Conservation (phyloP, 2,113 vertebrate genomes). For the rat (Rattus norvegicus) region DNA sequence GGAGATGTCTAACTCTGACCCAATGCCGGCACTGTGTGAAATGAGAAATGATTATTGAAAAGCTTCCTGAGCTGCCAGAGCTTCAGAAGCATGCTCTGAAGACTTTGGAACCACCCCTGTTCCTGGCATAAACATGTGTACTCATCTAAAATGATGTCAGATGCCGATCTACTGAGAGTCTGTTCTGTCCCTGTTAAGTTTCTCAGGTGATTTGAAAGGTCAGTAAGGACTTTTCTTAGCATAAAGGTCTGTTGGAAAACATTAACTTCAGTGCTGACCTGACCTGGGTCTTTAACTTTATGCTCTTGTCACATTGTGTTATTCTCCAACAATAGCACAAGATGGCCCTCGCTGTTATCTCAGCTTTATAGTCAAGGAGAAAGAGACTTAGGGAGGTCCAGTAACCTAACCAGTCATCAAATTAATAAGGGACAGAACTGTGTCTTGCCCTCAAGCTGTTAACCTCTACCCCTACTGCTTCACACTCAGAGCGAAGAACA, state of each 20-base stretch:
- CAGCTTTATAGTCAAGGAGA: neutral
- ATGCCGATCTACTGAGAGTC: neutral
- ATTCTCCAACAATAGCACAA: neutral
- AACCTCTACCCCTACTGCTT: neutral
- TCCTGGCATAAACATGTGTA: neutral
- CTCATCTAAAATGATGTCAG: neutral
- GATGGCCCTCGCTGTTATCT: neutral
- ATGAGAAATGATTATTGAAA: neutral
- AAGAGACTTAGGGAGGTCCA: neutral
- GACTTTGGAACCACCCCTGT: neutral
- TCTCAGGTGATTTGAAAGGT: neutral
- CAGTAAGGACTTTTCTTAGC: neutral
- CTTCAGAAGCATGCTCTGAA: neutral
- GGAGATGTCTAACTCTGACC: slow-evolving; percentile 1
- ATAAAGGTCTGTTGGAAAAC: neutral
- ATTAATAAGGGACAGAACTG: slow-evolving; percentile 16
- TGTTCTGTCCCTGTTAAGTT: neutral
- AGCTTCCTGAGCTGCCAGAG: neutral
- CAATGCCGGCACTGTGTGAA: neutral
- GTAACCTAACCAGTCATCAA: neutral
- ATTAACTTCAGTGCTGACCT: neutral
- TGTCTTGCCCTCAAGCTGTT: neutral
- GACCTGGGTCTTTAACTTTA: neutral
- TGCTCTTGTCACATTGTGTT: neutral
- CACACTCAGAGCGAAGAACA: neutral